These are phyloP conservation scores for Belonocnema kinseyi DNA, from an alignment of 1,140 invertebrate genomes.

Conservation along the genomic window DNA sequence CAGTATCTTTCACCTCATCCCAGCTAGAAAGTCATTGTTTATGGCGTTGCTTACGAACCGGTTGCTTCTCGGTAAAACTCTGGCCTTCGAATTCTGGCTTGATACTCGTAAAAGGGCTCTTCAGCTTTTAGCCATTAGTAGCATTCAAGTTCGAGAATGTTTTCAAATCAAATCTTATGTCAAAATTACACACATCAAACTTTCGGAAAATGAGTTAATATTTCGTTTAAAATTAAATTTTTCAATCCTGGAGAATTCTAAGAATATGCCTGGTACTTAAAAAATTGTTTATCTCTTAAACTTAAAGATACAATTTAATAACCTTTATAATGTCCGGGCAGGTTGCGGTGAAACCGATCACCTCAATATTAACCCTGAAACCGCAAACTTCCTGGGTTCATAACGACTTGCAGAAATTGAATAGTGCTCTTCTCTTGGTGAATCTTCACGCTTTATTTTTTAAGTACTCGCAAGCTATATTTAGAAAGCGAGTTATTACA, in stretches of 20 bases:
- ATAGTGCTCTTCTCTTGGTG: neutral
- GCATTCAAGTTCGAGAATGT: too few relatives aligned
- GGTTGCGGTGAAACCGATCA: conserved; percentile 22
- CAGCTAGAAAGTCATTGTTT: conserved; percentile 61
- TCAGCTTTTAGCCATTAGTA: too few relatives aligned
- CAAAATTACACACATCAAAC: too few relatives aligned
- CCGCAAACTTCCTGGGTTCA: conserved; percentile 24
- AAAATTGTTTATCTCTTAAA: neutral
- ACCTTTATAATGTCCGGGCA: neutral
- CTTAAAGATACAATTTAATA: conserved; percentile 15
- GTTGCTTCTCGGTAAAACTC: conserved; percentile 32
- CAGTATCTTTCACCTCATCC: conserved; percentile 35
- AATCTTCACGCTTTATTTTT: conserved; percentile 11
- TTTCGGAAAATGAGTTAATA: too few relatives aligned
- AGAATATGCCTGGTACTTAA: too few relatives aligned
- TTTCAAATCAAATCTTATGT: too few relatives aligned
- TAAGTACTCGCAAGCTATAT: neutral
- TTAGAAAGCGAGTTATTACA: neutral
- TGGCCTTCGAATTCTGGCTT: conserved; percentile 43
- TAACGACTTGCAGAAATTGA: conserved; percentile 25
- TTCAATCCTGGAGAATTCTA: too few relatives aligned
- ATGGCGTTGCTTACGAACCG: conserved; percentile 41
- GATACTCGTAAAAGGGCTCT: conserved; percentile 29
- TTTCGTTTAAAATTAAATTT: too few relatives aligned
- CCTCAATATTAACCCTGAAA: conserved; percentile 31